Evolutionary conservation across 2,113 vertebrate species (phyloP).

Genomic region (Vanacampus margaritifer): DNA sequence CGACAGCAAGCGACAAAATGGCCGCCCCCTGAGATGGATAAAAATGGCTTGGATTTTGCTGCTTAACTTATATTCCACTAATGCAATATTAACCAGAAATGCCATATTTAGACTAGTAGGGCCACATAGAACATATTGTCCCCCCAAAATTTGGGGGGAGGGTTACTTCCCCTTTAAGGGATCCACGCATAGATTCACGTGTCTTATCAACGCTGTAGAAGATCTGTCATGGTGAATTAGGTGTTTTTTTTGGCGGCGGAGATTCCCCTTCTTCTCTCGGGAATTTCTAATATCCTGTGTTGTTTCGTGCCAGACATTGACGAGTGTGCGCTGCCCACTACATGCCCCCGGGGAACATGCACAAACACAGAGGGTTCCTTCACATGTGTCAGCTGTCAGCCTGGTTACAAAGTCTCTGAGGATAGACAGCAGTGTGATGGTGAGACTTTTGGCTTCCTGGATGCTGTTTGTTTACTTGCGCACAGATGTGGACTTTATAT

Average conservation of each 20-base stretch:
- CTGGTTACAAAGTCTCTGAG: slow-evolving; percentile 62
- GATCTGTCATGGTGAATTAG: slow-evolving; percentile 11
- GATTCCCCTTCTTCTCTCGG: background rate
- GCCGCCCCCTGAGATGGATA: too few species aligned
- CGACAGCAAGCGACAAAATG: too few species aligned
- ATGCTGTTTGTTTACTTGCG: slow-evolving; percentile 19
- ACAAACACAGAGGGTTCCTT: slow-evolving; percentile 70
- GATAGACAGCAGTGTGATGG: slow-evolving; percentile 65
- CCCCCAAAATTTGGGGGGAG: too few species aligned
- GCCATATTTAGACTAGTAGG: too few species aligned
- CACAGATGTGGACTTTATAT: slow-evolving; percentile 19
- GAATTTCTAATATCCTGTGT: slow-evolving; percentile 23
- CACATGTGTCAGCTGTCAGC: slow-evolving; percentile 59
- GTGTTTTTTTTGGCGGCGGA: slow-evolving; percentile 13
- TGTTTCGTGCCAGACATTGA: slow-evolving; percentile 65
- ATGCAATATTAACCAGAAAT: too few species aligned
- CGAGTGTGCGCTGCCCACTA: slow-evolving; percentile 58
- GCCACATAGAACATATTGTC: too few species aligned
- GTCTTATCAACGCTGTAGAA: slow-evolving; percentile 1
- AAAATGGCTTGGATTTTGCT: too few species aligned
- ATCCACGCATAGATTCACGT: background rate
- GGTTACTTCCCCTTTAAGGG: background rate
- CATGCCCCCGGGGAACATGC: slow-evolving; percentile 65
- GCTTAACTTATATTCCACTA: too few species aligned
- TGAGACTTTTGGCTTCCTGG: slow-evolving; percentile 39